Evolutionary conservation across 2,888 invertebrate species (phyloP).

Genomic region (Phortica magna): DNA sequence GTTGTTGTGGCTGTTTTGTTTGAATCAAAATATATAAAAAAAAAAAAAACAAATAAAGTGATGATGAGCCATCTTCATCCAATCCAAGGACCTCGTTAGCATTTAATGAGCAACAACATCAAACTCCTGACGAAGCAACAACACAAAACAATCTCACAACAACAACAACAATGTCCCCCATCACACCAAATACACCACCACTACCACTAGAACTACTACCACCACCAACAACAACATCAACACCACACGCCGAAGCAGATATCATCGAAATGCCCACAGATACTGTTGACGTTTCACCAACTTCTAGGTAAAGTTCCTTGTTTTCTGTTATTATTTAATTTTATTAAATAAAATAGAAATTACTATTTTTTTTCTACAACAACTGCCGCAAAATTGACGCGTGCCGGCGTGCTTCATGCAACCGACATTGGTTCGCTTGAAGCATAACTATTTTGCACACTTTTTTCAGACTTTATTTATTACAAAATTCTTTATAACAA

Average conservation of each 20-base stretch:
- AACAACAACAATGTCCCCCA: conserved; percentile 63
- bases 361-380: conserved; percentile 31
- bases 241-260: conserved; percentile 59
- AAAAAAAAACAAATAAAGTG: conserved; percentile 57
- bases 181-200: conserved; percentile 65
- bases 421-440: no score
- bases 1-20: conserved; percentile 44
- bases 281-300: conserved; percentile 70
- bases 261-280: conserved; percentile 74
- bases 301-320: conserved; percentile 68
- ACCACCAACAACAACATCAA: conserved; percentile 59
- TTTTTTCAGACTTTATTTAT: no score
- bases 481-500: neutral
- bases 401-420: no score
- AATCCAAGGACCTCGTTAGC: conserved; percentile 64
- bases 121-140: conserved; percentile 47
- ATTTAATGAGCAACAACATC: conserved; percentile 58
- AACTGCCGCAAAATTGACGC: neutral
- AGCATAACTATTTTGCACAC: no score
- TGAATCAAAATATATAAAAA: conserved; percentile 11
- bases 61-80: conserved; percentile 63
- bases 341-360: conserved; percentile 33
- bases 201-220: conserved; percentile 64
- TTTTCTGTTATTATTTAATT: conserved; percentile 29
- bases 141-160: conserved; percentile 46